Percentiles rank a stretch among this genome's conserved stretches.
Evolutionary conservation across 2,888 invertebrate species (phyloP).

Genomic region (Stenodema calcarata): DNA sequence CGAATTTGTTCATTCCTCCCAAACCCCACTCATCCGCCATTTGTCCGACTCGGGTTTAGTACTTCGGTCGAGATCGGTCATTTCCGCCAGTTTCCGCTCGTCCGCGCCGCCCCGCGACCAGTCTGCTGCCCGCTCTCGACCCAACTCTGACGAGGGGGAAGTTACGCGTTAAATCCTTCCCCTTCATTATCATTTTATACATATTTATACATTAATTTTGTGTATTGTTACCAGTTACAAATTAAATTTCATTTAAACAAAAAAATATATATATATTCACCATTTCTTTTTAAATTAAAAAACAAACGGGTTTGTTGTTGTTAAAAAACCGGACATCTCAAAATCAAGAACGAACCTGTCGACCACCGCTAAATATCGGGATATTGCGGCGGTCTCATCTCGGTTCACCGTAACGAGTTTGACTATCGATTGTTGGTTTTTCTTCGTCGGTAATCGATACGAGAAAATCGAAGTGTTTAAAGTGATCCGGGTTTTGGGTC

Average conservation of each 20-base stretch:
- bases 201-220: background rate
- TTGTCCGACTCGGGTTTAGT: background rate
- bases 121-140: conserved; percentile 26
- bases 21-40: background rate
- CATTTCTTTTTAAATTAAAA: no score
- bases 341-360: background rate
- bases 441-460: background rate
- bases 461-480: background rate
- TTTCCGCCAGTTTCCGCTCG: conserved; percentile 22
- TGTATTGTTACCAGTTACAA: background rate
- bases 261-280: no score
- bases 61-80: conserved; percentile 9
- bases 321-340: background rate
- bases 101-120: background rate
- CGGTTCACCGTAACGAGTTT: background rate
- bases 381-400: no score
- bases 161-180: background rate
- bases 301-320: background rate
- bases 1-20: background rate
- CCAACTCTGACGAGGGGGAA: background rate
- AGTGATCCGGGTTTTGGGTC: conserved; percentile 22
- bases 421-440: background rate
- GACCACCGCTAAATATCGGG: background rate
- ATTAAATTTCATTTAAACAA: no score
- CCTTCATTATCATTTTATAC: background rate